Evolutionary conservation across 2,888 invertebrate species (phyloP).

Genomic region (Agriopis aurantiaria): DNA sequence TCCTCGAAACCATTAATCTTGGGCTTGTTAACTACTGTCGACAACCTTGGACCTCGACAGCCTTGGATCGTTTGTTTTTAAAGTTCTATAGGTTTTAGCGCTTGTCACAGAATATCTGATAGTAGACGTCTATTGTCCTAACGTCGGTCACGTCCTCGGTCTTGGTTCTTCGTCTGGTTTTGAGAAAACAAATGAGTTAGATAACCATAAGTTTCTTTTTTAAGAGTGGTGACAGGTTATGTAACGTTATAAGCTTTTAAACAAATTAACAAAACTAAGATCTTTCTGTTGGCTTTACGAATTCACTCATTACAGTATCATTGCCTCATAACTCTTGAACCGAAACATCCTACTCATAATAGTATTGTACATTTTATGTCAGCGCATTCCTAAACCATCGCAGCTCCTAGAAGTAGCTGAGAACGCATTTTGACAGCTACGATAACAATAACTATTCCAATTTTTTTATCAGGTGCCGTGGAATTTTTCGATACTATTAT

Average conservation of each 20-base stretch:
- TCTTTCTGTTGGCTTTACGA: too few relatives aligned
- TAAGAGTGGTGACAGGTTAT: slow-evolving; percentile 4
- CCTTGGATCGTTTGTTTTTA: slow-evolving; percentile 18
- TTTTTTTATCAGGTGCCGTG: too few relatives aligned
- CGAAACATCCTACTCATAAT: too few relatives aligned
- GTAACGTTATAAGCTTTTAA: background rate
- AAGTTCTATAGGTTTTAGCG: slow-evolving; percentile 6
- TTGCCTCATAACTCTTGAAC: background rate
- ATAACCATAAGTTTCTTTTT: slow-evolving; percentile 13
- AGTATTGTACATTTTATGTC: too few relatives aligned
- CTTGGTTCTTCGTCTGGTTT: slow-evolving; percentile 6
- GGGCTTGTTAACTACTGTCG: slow-evolving; percentile 5
- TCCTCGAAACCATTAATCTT: slow-evolving; percentile 15
- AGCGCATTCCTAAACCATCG: too few relatives aligned
- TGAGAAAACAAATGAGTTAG: slow-evolving; percentile 1
- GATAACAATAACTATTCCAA: too few relatives aligned
- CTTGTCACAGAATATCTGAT: background rate
- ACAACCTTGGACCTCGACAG: slow-evolving; percentile 11
- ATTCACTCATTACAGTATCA: background rate
- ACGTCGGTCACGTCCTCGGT: background rate
- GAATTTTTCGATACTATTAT: too few relatives aligned
- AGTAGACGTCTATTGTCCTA: slow-evolving; percentile 11
- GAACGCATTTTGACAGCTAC: too few relatives aligned
- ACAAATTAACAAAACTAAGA: background rate
- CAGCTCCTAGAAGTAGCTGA: too few relatives aligned